Conservation (phyloP, 2,113 vertebrate genomes). For the Psittacus erithacus region DNA sequence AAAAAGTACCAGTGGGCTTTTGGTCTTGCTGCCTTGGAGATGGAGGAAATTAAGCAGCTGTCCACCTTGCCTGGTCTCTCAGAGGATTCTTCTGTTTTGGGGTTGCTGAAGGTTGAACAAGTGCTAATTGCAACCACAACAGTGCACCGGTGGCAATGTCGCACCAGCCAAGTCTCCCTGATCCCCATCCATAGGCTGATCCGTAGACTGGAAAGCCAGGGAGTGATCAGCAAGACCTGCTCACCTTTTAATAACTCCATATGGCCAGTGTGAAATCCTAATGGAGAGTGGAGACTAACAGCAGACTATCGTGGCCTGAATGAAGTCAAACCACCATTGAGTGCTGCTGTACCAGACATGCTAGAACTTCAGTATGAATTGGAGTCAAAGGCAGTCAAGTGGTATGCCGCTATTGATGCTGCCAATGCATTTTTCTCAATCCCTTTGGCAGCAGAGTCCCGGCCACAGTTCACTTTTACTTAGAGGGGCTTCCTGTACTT, state of each 20-base stretch:
- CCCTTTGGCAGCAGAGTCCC: neutral
- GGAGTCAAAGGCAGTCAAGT: neutral
- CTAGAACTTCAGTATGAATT: neutral
- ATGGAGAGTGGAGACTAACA: neutral
- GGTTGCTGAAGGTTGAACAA: neutral
- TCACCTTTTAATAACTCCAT: neutral
- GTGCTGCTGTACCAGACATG: fast-evolving
- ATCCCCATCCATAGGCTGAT: neutral
- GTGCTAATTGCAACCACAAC: neutral
- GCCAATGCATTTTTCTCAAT: neutral
- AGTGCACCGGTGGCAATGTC: neutral
- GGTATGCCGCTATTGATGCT: neutral
- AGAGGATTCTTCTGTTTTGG: neutral
- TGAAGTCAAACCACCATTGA: neutral
- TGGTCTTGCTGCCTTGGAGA: neutral
- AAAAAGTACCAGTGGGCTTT: neutral
- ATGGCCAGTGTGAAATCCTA: neutral
- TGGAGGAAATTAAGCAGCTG: neutral
- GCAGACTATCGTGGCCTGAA: neutral
- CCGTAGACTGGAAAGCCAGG: neutral
- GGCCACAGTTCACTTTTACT: neutral
- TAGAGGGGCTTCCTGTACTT: neutral
- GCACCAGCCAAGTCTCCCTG: neutral
- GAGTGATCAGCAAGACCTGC: neutral
- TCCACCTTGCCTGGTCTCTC: neutral